These are phyloP conservation scores for Crocallis elinguaria DNA, from an alignment of 2,888 invertebrate genomes.

Conservation along the genomic window DNA sequence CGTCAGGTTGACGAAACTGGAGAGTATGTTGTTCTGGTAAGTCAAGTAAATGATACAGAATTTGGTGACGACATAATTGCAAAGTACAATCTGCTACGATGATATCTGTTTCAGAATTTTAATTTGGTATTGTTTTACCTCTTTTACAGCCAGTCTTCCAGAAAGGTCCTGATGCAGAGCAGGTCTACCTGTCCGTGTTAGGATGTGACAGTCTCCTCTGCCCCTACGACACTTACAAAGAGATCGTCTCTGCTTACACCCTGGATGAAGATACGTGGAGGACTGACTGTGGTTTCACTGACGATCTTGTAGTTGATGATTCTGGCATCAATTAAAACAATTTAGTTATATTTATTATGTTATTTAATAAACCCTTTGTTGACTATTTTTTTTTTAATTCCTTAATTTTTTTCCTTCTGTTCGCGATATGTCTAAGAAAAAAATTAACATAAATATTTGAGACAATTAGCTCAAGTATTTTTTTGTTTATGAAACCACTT, in stretches of 20 bases:
- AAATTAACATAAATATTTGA: too few relatives aligned
- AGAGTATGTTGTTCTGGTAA: conserved; percentile 53
- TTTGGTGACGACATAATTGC: too few relatives aligned
- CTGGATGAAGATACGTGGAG: conserved; percentile 49
- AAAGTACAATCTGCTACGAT: too few relatives aligned
- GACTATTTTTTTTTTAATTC: not conserved
- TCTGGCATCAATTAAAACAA: conserved; percentile 22
- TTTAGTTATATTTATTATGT: not conserved
- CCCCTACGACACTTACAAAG: conserved; percentile 43
- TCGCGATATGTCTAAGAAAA: too few relatives aligned
- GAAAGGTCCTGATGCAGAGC: conserved; percentile 34
- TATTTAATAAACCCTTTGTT: not conserved
- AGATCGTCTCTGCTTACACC: conserved; percentile 40
- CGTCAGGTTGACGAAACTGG: conserved; percentile 41
- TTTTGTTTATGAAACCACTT: too few relatives aligned
- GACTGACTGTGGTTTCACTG: conserved; percentile 43
- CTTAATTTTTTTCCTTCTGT: too few relatives aligned
- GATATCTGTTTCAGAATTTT: not conserved
- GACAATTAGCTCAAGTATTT: too few relatives aligned
- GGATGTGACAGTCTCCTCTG: conserved; percentile 48
- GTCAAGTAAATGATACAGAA: conserved; percentile 6
- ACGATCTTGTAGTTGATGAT: conserved; percentile 41
- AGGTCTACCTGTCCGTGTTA: conserved; percentile 41
- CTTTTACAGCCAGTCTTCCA: not conserved
- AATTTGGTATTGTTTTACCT: not conserved